Percentiles rank a stretch among this genome's conserved stretches.
Evolutionary conservation across 2,888 invertebrate genomes (phyloP).

Genomic region (Hipparchia sbordonii): DNA sequence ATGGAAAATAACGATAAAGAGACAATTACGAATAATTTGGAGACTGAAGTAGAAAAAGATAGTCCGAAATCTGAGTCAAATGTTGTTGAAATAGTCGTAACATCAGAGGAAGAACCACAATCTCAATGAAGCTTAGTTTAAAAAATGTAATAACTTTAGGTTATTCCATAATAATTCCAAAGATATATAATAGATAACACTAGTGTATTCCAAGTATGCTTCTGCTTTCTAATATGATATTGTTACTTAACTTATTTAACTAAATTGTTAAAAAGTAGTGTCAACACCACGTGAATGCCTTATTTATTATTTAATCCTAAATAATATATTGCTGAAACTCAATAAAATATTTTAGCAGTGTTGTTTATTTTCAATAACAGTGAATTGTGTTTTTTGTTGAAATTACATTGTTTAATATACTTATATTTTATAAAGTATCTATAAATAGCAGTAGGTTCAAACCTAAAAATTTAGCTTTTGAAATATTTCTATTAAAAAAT

Average conservation of each 20-base stretch:
- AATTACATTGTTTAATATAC: background rate
- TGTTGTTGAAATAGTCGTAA: constrained; percentile 44
- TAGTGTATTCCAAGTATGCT: constrained; percentile 68
- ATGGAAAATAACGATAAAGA: constrained; percentile 38
- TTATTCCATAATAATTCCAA: constrained; percentile 62
- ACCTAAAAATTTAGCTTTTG: no score
- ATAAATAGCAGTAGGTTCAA: no score
- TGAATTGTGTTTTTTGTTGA: background rate
- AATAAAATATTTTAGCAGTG: constrained; percentile 80
- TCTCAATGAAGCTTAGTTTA: constrained; percentile 43
- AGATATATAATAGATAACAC: constrained; percentile 75
- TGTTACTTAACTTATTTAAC: constrained; percentile 64
- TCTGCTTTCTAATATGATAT: constrained; percentile 72
- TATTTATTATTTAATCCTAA: constrained; percentile 77
- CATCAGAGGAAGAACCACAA: constrained; percentile 44
- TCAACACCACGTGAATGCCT: constrained; percentile 80
- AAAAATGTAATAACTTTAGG: constrained; percentile 47
- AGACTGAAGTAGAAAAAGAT: constrained; percentile 48
- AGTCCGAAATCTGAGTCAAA: constrained; percentile 48
- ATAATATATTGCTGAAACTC: constrained; percentile 72
- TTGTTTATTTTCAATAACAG: constrained; percentile 45
- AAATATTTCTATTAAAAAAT: no score
- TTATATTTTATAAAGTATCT: no score
- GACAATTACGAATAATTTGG: constrained; percentile 38
- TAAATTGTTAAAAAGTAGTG: constrained; percentile 71